phyloP scores from a whole-genome alignment of 2,113 vertebrate species.

The Mobula hypostoma region DNA sequence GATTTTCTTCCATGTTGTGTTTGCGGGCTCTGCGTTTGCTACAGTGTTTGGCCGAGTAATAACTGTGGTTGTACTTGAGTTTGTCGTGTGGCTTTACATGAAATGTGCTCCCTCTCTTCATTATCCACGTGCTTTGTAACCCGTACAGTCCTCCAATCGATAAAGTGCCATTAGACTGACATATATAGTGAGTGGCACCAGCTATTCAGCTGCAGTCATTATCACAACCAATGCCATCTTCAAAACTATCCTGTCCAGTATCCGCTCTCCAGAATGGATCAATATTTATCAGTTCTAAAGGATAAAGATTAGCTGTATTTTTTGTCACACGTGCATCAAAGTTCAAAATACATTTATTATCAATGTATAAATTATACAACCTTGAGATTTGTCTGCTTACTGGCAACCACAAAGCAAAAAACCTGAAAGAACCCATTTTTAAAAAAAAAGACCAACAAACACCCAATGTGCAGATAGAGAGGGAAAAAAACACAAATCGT shows the following conservation, averaged over 20 bases:
- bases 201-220: background rate
- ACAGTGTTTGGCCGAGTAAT: background rate
- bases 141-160: background rate
- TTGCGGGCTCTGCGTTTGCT: background rate
- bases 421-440: too few species aligned
- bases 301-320: too few species aligned
- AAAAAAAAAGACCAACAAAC: too few species aligned
- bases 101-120: background rate
- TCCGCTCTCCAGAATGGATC: background rate
- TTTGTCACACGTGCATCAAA: too few species aligned
- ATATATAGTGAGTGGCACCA: background rate
- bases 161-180: background rate
- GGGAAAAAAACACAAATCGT: too few species aligned
- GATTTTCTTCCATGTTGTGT: background rate
- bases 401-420: too few species aligned
- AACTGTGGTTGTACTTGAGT: background rate
- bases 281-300: background rate
- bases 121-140: background rate
- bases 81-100: background rate
- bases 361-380: too few species aligned
- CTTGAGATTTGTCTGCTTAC: too few species aligned
- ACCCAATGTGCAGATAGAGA: too few species aligned
- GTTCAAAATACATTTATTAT: too few species aligned
- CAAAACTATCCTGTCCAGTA: background rate
- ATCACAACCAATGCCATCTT: background rate